phyloP scores from a whole-genome alignment of 1,140 invertebrate genomes.

The Homarus americanus region DNA sequence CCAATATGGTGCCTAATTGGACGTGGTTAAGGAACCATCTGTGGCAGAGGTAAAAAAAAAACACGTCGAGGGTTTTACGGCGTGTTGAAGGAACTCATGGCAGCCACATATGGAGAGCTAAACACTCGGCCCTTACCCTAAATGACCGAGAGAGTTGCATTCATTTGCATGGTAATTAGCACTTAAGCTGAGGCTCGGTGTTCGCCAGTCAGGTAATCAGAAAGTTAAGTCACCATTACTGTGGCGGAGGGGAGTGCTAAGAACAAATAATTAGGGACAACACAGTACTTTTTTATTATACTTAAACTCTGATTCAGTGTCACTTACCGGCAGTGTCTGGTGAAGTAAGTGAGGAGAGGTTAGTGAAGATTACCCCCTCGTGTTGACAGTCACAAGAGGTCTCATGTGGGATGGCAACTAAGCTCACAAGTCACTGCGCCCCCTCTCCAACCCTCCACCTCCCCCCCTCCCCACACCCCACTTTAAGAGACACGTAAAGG shows the following conservation, averaged over 20 bases:
- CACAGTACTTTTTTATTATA: background rate
- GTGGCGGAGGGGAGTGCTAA: constrained; percentile 2
- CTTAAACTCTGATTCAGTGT: background rate
- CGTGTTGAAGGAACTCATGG: background rate
- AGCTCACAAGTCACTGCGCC: background rate
- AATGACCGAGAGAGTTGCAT: constrained; percentile 36
- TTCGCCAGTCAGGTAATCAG: background rate
- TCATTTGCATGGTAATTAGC: constrained; percentile 45
- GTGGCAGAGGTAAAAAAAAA: background rate
- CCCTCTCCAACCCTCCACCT: too few relatives aligned
- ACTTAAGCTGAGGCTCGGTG: constrained; percentile 5
- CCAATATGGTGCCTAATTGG: background rate
- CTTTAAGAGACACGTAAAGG: background rate
- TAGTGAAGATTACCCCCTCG: background rate
- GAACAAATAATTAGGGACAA: constrained; percentile 2
- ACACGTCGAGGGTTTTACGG: background rate
- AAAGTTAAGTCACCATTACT: background rate
- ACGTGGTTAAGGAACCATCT: background rate
- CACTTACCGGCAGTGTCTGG: background rate
- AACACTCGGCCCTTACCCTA: constrained; percentile 19
- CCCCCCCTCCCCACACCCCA: too few relatives aligned
- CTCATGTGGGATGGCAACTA: background rate
- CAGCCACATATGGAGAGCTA: constrained; percentile 10
- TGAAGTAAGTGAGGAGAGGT: background rate
- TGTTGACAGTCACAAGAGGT: background rate